These are phyloP conservation scores for Drosophila pectinifera DNA, from an alignment of 1,140 invertebrate species.

Conservation along the genomic window DNA sequence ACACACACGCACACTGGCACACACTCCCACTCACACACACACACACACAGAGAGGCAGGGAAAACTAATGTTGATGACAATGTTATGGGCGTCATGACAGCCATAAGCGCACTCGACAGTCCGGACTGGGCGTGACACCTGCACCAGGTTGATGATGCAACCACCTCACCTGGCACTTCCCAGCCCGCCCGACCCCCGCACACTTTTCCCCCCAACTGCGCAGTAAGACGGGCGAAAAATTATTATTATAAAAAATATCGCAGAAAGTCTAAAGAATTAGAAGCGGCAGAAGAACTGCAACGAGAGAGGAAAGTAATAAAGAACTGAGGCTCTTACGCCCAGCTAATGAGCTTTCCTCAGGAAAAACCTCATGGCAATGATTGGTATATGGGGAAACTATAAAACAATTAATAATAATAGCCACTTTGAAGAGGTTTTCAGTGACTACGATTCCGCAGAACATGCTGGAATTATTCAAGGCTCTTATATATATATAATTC, in stretches of 20 bases:
- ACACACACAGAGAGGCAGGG: constrained; percentile 2
- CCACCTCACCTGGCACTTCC: constrained; percentile 14
- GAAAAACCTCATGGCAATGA: background rate
- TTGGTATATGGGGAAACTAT: too few relatives aligned
- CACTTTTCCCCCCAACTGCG: background rate
- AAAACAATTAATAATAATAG: too few relatives aligned
- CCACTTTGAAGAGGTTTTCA: too few relatives aligned
- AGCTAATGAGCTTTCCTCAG: constrained; percentile 12
- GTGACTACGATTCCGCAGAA: too few relatives aligned
- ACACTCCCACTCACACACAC: background rate
- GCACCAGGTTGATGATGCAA: constrained; percentile 57
- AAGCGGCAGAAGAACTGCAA: constrained; percentile 10
- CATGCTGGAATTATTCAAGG: too few relatives aligned
- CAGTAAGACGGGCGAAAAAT: constrained; percentile 41
- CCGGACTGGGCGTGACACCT: constrained; percentile 63
- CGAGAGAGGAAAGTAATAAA: background rate
- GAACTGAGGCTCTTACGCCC: background rate
- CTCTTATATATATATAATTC: too few relatives aligned
- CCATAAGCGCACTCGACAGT: constrained; percentile 81
- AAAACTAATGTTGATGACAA: constrained; percentile 83
- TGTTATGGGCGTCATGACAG: constrained; percentile 83
- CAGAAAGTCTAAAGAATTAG: constrained; percentile 37
- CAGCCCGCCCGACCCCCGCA: background rate
- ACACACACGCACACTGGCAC: background rate
- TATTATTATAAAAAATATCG: constrained; percentile 56